phyloP scores from a whole-genome alignment of 2,888 invertebrate genomes.

The Arctia plantaginis region DNA sequence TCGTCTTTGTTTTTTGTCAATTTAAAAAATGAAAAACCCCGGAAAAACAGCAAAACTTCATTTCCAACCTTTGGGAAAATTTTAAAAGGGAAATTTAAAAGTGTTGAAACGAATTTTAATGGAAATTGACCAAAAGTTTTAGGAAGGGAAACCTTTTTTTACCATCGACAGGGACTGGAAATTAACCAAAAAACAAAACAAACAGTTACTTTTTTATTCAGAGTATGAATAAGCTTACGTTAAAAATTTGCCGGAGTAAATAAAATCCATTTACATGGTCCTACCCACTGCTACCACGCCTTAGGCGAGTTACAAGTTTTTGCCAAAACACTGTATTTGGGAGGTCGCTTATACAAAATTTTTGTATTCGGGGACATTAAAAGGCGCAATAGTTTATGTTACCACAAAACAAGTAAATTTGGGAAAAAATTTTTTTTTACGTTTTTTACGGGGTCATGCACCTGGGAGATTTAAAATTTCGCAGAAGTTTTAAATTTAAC shows the following conservation, averaged over 20 bases:
- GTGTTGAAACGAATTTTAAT: background rate
- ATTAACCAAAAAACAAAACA: constrained; percentile 19
- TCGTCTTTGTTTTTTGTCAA: background rate
- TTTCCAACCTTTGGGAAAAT: background rate
- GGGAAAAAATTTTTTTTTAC: background rate
- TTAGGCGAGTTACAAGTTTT: constrained; percentile 15
- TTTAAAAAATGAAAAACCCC: background rate
- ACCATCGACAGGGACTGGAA: constrained; percentile 12
- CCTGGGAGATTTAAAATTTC: no score
- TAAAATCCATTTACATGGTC: constrained; percentile 27
- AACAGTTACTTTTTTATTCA: constrained; percentile 5
- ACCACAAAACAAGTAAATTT: background rate
- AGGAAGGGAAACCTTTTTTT: constrained; percentile 17
- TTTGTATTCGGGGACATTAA: constrained; percentile 2
- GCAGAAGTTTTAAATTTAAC: no score
- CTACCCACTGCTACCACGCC: constrained; percentile 7
- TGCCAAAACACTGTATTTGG: constrained; percentile 11
- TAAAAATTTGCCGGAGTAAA: constrained; percentile 19
- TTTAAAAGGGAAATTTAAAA: background rate
- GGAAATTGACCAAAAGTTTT: background rate
- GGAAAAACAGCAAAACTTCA: background rate
- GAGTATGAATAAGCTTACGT: constrained; percentile 10
- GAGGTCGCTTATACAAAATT: constrained; percentile 8
- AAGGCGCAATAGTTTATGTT: background rate
- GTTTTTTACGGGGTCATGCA: no score